phyloP scores from a whole-genome alignment of 2,113 vertebrate species.

The Copsychus sechellarum region DNA sequence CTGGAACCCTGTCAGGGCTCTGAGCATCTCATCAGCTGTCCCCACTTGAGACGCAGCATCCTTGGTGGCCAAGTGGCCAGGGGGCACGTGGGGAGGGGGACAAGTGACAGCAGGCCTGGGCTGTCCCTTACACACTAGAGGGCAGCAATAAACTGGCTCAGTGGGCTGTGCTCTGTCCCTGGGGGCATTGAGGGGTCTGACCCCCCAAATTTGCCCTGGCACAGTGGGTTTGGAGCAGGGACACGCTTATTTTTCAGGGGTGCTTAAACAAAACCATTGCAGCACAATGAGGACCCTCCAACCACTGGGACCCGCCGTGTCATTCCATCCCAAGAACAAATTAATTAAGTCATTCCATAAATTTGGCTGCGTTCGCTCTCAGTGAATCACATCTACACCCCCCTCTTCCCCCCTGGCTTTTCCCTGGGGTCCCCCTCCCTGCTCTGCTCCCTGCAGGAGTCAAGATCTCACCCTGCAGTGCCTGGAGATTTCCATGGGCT shows the following conservation, averaged over 20 bases:
- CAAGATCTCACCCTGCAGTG: background rate
- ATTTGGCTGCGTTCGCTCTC: background rate
- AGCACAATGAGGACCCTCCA: background rate
- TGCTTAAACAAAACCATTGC: background rate
- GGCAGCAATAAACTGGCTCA: slow-evolving; percentile 59
- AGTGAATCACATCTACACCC: background rate
- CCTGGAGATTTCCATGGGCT: slow-evolving; percentile 7
- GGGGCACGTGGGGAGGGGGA: background rate
- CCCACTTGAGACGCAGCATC: accelerated
- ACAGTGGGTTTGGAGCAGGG: accelerated
- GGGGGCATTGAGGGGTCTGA: accelerated
- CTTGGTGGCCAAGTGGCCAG: accelerated
- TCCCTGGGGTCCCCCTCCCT: background rate
- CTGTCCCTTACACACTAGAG: slow-evolving; percentile 40
- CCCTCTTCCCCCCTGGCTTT: background rate
- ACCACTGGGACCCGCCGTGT: background rate
- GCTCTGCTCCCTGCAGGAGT: background rate
- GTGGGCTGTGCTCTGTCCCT: background rate
- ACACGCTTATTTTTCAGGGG: background rate
- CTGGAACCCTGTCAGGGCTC: background rate
- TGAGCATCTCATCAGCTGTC: background rate
- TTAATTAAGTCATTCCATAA: slow-evolving; percentile 9
- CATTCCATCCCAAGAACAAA: background rate
- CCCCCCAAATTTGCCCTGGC: background rate
- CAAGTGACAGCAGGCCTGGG: background rate